Base-by-base conservation (phyloP, 2,797 vertebrate species). In the Pantherophis vulpinus region DNA sequence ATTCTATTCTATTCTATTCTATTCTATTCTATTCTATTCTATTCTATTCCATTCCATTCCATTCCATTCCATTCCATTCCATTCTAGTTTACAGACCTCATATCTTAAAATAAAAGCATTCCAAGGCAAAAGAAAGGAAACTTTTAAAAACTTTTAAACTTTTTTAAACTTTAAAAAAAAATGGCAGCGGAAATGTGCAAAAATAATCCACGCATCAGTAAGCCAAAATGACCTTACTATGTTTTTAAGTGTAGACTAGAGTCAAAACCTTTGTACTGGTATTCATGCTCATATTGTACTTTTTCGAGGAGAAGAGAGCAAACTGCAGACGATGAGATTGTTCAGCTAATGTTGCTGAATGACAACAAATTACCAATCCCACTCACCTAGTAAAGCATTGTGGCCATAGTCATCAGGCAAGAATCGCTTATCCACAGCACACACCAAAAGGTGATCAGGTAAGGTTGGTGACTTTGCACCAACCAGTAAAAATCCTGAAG, bases 301-400 rank as follows among this genome's bases (percentile, higher is more conserved):
- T 86, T 90, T 96, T 88, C 87, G 87, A 95, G 92, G 93, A 70
- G 70, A 95, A 95, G 83, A 58, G 58, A 93, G 74, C n/a, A 90
- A 95, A 32, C 20, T 95, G 79, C 61, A 90, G 93, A 66, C 20
- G 87, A 8, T 86, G 91, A 88, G 59, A 83, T 61, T 86, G 42
- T 54, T 92, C 29, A n/a, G 14, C 91, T 93, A 61, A 88, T 88
- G 58, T 88, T 25, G 11, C 20, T 88, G 55, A 61, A 61, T 42
- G 25, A 47, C 23, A 29, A 18, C 42, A 42, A 27, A 16, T 89
- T 89, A 16, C 1, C 4, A 89, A 90, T 90, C 54, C 63, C n/a
- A 96, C 98, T 98, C 96, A 99, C 99, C 99, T 79, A 99, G 97
- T 88, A 99, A 98, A 32, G 99, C 99, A 23, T 99, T 99, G 96